phyloP scores from a whole-genome alignment of 2,888 invertebrate species.

The Eupithecia tripunctaria region DNA sequence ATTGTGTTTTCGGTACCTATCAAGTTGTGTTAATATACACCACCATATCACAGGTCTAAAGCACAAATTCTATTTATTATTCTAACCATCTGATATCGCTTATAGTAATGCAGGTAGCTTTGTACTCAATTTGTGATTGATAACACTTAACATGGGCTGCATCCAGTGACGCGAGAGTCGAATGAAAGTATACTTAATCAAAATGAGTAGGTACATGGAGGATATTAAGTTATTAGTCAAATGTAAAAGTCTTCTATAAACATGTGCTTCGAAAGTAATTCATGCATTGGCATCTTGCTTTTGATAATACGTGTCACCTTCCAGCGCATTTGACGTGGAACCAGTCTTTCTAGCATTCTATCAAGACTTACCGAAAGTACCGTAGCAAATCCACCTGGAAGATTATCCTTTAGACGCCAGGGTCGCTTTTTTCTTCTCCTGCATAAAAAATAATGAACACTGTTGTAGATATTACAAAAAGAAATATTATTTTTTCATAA shows the following conservation, averaged over 20 bases:
- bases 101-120: neutral
- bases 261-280: slow-evolving; percentile 40
- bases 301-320: slow-evolving; percentile 84
- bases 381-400: slow-evolving; percentile 80
- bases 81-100: neutral
- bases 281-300: slow-evolving; percentile 64
- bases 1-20: neutral
- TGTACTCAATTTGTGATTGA: slow-evolving; percentile 9
- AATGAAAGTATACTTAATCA: neutral
- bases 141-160: slow-evolving; percentile 7
- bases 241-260: slow-evolving; percentile 22
- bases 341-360: slow-evolving; percentile 67
- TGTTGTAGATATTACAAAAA: slow-evolving; percentile 52
- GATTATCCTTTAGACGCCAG: slow-evolving; percentile 77
- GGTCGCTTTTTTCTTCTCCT: slow-evolving; percentile 73
- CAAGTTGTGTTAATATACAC: neutral
- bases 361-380: slow-evolving; percentile 78
- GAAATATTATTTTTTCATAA: slow-evolving; percentile 48
- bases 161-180: neutral
- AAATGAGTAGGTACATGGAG: neutral
- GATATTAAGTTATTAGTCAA: neutral
- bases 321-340: slow-evolving; percentile 84
- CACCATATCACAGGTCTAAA: too few species aligned
- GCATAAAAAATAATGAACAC: slow-evolving; percentile 61
- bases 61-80: neutral